Conservation (phyloP, 2,113 vertebrate species). For the Trogon surrucura region DNA sequence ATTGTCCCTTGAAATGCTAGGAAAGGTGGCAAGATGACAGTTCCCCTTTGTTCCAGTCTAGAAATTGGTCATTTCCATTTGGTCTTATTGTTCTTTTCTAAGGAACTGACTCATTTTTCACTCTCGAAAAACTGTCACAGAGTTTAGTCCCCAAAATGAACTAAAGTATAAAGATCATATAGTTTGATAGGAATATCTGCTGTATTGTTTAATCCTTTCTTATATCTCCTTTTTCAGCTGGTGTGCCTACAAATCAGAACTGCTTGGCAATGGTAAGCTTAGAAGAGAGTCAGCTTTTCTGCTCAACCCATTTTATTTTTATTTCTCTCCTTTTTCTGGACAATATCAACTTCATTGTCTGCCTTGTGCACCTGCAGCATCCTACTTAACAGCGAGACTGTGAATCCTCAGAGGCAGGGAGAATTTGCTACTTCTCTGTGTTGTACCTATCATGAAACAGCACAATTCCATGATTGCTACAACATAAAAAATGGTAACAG, state of each 20-base stretch:
- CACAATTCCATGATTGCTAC: neutral
- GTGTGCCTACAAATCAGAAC: neutral
- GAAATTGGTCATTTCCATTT: neutral
- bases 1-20: neutral
- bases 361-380: neutral
- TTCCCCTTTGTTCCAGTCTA: neutral
- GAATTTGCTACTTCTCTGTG: neutral
- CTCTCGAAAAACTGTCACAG: neutral
- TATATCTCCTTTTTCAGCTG: neutral
- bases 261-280: neutral
- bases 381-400: neutral
- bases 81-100: neutral
- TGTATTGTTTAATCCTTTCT: slow-evolving; percentile 32
- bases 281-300: neutral
- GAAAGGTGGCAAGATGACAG: neutral
- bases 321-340: neutral
- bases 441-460: neutral
- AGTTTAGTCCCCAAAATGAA: neutral
- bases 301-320: neutral
- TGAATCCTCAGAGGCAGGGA: neutral
- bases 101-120: slow-evolving; percentile 29
- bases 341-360: neutral
- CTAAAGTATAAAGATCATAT: neutral
- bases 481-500: neutral
- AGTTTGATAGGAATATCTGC: slow-evolving; percentile 17